Base-by-base conservation (phyloP, 2,113 vertebrate species). In the Psammodynastes pulverulentus region DNA sequence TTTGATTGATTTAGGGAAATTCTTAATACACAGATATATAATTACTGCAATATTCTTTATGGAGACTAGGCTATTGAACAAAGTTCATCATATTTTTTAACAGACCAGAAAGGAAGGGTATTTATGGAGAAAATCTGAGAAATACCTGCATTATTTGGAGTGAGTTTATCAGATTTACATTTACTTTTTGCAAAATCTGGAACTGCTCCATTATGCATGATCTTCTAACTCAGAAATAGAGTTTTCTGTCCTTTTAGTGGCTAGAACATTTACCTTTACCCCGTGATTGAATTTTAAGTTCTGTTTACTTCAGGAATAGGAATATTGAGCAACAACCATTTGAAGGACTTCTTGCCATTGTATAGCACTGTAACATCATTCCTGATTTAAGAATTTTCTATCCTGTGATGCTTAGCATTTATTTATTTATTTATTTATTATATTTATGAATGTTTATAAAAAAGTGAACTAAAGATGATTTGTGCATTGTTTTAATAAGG, bases 391-490 rank as follows among this genome's bases (percentile, higher is more conserved):
- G 17, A 89, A 67, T 67, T 67, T n/a, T 67, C 29, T n/a, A 26
- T 67, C 62, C 12, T 67, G 12, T 13, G 5, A 62, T 62, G 26
- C 9, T 29, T 12, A 29, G 9, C 29, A 67, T 67, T 67, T n/a
- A 62, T 13, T 29, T 24, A 9, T 58, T 58, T 26, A 21, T 53
- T 53, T 53, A 19, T 53, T 53, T 53, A 5, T 53, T 17, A 34
- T 34, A 67, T 67, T 67, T 67, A 67, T 67, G 62, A 52, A 96
- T 97, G 92, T 96, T 96, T 95, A 92, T 96, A 96, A 94, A 97
- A 97, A 97, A 97, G 96, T 96, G 94, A 96, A 96, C 95, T 95
- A 94, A 96, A 96, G 95, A 93, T 89, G 9, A 9, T 53, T 43
- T 90, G 49, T 90, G 49, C 26, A 26, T 48, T 58, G 29, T 52